These are phyloP conservation scores for Neodiprion fabricii DNA, from an alignment of 1,140 invertebrate species.

Conservation along the genomic window DNA sequence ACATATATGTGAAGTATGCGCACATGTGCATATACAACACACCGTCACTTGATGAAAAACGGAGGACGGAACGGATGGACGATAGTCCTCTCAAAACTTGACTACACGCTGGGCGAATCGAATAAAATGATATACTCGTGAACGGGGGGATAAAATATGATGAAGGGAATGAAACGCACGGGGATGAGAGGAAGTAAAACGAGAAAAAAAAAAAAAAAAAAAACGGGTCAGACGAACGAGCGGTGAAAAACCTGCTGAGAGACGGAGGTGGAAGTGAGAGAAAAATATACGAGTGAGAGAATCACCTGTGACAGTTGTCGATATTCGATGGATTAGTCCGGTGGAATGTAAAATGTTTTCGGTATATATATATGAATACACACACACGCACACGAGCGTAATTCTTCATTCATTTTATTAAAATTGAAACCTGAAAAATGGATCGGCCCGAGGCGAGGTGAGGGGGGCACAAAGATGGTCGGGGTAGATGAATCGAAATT, in stretches of 20 bases:
- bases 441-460: neutral
- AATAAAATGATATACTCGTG: too few relatives aligned
- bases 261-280: neutral
- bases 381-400: too few relatives aligned
- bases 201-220: neutral
- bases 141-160: neutral
- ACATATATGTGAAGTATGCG: too few relatives aligned
- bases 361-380: neutral
- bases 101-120: neutral
- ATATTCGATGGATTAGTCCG: conserved; percentile 1
- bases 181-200: conserved; percentile 4
- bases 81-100: conserved; percentile 21
- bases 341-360: neutral
- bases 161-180: neutral
- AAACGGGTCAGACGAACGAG: too few relatives aligned
- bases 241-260: too few relatives aligned
- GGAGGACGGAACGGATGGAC: neutral
- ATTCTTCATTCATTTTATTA: neutral
- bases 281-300: neutral
- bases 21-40: too few relatives aligned
- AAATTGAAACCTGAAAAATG: conserved; percentile 15
- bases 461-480: neutral
- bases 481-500: too few relatives aligned
- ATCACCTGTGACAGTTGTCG: neutral
- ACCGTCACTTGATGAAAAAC: neutral